A percentile compares a stretch with the other conserved stretches of the same genome.
Evolutionary conservation across 2,888 invertebrate genomes (phyloP).

Genomic region (Ctenicera cuprea): DNA sequence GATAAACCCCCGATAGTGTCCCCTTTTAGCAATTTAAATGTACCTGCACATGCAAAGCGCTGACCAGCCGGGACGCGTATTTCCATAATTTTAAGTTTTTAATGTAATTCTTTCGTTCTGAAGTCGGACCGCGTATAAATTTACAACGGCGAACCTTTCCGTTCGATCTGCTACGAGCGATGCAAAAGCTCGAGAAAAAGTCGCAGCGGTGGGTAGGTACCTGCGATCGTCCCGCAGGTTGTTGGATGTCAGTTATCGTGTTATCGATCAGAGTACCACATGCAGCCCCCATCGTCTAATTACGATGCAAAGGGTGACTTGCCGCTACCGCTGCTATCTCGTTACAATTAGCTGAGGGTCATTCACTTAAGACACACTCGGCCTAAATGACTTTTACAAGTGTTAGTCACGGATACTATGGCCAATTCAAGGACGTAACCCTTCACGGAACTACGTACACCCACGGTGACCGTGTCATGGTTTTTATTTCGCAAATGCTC

Average conservation of each 20-base stretch:
- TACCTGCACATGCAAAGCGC: conserved; percentile 71
- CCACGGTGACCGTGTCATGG: conserved; percentile 27
- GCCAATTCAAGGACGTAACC: conserved; percentile 48
- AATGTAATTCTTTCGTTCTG: conserved; percentile 57
- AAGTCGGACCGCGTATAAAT: conserved; percentile 59
- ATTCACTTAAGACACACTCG: conserved; percentile 52
- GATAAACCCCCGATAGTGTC: conserved; percentile 71
- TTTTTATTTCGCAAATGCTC: conserved; percentile 34
- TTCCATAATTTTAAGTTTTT: conserved; percentile 65
- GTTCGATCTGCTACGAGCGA: conserved; percentile 8
- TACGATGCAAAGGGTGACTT: conserved; percentile 53
- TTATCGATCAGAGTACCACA: conserved; percentile 51
- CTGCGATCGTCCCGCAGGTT: conserved; percentile 29
- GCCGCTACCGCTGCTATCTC: conserved; percentile 49
- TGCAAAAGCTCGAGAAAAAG: conserved; percentile 14
- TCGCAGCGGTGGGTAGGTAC: conserved; percentile 1
- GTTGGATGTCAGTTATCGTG: conserved; percentile 52
- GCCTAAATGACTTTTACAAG: conserved; percentile 52
- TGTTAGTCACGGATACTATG: conserved; percentile 51
- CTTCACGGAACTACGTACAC: conserved; percentile 47
- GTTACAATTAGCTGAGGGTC: conserved; percentile 53
- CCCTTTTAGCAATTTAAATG: conserved; percentile 74
- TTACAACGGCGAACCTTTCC: conserved; percentile 58
- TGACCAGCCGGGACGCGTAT: conserved; percentile 59
- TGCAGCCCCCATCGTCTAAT: conserved; percentile 49